Conservation (phyloP, 1,140 invertebrate genomes). For the Limonius californicus region DNA sequence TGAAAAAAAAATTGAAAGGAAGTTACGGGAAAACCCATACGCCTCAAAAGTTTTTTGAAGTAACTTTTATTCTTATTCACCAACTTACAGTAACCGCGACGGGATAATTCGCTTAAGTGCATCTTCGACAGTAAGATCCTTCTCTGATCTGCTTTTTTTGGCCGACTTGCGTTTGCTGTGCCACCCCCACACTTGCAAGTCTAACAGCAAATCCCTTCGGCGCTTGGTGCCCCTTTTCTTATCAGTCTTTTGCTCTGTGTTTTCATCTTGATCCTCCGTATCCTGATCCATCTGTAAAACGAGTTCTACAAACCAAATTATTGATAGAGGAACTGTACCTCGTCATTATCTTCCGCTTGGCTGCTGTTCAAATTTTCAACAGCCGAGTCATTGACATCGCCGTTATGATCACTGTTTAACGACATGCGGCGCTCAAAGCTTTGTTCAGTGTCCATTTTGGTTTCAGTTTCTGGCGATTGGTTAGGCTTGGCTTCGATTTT, state of each 20-base stretch:
- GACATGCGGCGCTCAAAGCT: neutral
- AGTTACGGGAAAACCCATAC: neutral
- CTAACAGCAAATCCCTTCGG: conserved; percentile 61
- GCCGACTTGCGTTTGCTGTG: conserved; percentile 67
- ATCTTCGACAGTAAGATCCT: conserved; percentile 63
- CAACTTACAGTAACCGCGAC: conserved; percentile 52
- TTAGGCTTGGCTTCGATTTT: neutral
- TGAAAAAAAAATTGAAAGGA: neutral
- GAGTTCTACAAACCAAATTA: conserved; percentile 33
- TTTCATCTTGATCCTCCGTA: conserved; percentile 35
- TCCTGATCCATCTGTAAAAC: conserved; percentile 43
- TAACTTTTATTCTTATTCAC: too few species aligned
- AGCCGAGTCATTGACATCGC: neutral
- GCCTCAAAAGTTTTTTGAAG: neutral
- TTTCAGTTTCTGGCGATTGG: too few species aligned
- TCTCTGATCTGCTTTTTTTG: conserved; percentile 57
- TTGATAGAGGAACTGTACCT: too few species aligned
- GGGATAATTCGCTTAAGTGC: conserved; percentile 60
- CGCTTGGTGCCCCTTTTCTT: conserved; percentile 51
- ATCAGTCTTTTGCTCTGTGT: conserved; percentile 43
- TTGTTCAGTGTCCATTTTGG: neutral
- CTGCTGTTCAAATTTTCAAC: neutral
- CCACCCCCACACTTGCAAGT: conserved; percentile 69
- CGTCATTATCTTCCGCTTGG: conserved; percentile 38
- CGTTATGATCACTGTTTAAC: neutral